These are phyloP conservation scores for Amyelois transitella DNA, from an alignment of 1,140 invertebrate species.

Conservation along the genomic window DNA sequence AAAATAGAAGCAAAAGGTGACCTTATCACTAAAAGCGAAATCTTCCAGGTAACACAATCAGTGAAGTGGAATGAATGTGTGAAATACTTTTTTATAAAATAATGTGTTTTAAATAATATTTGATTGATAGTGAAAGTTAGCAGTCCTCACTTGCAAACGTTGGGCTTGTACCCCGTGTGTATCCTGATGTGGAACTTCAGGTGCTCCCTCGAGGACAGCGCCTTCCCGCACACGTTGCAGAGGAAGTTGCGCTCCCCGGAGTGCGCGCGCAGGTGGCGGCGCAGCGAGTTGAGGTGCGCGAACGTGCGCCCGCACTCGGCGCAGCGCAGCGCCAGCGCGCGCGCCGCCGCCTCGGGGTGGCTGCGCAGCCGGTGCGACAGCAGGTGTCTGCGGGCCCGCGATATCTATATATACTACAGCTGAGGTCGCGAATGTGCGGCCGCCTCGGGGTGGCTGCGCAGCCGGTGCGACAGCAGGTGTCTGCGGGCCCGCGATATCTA, in stretches of 20 bases:
- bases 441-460: no score
- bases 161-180: slow-evolving; percentile 84
- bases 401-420: no score
- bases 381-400: slow-evolving; percentile 10
- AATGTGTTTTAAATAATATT: not conserved
- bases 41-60: no score
- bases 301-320: slow-evolving; percentile 66
- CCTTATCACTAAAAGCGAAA: no score
- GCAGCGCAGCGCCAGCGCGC: slow-evolving; percentile 58
- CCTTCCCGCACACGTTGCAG: slow-evolving; percentile 86
- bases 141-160: slow-evolving; percentile 75
- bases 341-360: slow-evolving; percentile 53
- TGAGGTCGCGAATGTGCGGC: no score
- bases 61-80: no score
- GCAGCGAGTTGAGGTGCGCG: slow-evolving; percentile 73
- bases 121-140: not conserved
- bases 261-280: slow-evolving; percentile 77
- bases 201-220: slow-evolving; percentile 81
- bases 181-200: slow-evolving; percentile 82
- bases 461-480: no score
- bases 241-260: slow-evolving; percentile 77
- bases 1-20: no score
- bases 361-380: slow-evolving; percentile 47
- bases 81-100: no score
- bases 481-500: no score